Evolutionary conservation across 2,888 invertebrate species (phyloP).

Genomic region (Chrysina gloriosa): DNA sequence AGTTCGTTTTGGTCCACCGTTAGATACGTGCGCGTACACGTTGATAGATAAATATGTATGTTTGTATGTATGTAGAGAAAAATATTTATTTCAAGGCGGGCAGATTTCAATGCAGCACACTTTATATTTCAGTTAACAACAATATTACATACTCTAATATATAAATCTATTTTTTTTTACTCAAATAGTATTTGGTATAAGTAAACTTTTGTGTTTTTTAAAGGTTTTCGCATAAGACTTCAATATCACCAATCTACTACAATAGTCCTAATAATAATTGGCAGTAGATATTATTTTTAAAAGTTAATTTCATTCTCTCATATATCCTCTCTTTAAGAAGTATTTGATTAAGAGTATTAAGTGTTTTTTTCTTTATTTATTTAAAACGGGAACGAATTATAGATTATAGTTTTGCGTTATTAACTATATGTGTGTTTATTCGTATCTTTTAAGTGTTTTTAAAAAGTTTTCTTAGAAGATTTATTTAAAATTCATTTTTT

Average conservation of each 20-base stretch:
- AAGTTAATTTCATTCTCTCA: conserved; percentile 42
- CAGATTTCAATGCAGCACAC: conserved; percentile 8
- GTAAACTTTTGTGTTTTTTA: conserved; percentile 55
- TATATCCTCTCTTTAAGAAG: conserved; percentile 42
- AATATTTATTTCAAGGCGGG: neutral
- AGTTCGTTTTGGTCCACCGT: too few relatives aligned
- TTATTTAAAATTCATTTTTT: too few relatives aligned
- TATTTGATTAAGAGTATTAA: conserved; percentile 33
- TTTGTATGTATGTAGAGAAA: too few relatives aligned
- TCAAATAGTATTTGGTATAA: conserved; percentile 48
- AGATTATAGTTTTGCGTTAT: conserved; percentile 9
- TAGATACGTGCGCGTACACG: too few relatives aligned
- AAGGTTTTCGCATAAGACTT: conserved; percentile 64
- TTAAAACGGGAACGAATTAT: conserved; percentile 30
- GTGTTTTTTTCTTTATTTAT: too few relatives aligned
- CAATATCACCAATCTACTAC: conserved; percentile 65
- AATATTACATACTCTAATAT: conserved; percentile 36
- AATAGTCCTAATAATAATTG: conserved; percentile 57
- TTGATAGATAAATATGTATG: too few relatives aligned
- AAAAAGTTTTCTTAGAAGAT: conserved; percentile 1
- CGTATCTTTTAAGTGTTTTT: conserved; percentile 7
- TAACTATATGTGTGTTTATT: conserved; percentile 23
- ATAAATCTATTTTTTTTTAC: conserved; percentile 51
- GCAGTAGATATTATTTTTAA: conserved; percentile 63
- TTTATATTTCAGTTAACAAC: conserved; percentile 27